Evolutionary conservation across 2,888 invertebrate species (phyloP).

Genomic region (Bombylius discolor): DNA sequence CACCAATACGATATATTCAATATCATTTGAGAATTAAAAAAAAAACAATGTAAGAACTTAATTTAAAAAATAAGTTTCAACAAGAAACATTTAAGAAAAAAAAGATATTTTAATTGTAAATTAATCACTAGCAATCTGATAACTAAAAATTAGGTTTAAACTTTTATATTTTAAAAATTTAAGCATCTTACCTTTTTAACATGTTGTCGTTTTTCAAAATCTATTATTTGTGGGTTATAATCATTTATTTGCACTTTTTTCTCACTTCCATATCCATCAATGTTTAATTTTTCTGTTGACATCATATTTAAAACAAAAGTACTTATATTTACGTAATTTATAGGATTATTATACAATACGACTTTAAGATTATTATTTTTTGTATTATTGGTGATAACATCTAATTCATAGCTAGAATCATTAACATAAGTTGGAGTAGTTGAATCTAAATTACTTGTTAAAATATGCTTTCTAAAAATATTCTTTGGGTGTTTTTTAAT

Average conservation of each 20-base stretch:
- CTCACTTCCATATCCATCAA: background rate
- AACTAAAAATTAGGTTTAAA: no score
- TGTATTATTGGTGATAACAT: no score
- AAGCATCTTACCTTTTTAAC: slow-evolving; percentile 17
- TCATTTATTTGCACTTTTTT: slow-evolving; percentile 19
- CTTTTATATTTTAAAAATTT: background rate
- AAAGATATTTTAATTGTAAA: no score
- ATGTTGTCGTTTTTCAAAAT: slow-evolving; percentile 32
- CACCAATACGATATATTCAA: no score
- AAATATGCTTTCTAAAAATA: slow-evolving; percentile 14
- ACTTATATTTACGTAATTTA: background rate
- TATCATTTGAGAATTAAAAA: no score
- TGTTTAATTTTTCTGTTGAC: background rate
- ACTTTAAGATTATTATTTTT: no score
- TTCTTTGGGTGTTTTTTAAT: slow-evolving; percentile 33
- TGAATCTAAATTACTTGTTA: background rate
- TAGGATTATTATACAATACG: no score
- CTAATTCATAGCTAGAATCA: no score
- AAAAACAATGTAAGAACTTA: no score
- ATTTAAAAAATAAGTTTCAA: no score
- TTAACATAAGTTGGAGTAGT: background rate
- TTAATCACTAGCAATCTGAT: no score
- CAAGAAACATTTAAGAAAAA: no score
- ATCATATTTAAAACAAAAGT: background rate
- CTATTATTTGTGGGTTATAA: slow-evolving; percentile 31